A percentile compares a stretch with the other conserved stretches of the same genome.
Evolutionary conservation across 2,797 vertebrate genomes (phyloP).

Genomic region (Microchirus variegatus): DNA sequence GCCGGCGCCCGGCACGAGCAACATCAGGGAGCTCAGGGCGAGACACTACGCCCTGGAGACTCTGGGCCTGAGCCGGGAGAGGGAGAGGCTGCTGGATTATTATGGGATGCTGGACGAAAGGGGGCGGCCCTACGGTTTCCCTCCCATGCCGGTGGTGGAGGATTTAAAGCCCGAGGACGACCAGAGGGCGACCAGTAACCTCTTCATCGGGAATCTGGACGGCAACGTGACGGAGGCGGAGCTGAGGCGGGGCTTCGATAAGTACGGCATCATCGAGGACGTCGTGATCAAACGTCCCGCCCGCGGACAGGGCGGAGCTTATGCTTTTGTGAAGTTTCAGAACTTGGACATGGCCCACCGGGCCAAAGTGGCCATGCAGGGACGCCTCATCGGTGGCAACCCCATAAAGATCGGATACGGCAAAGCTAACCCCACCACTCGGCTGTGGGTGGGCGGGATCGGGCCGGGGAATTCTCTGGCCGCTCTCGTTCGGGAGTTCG

Average conservation of each 20-base stretch:
- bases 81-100: conserved; percentile 91
- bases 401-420: conserved; percentile 96
- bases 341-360: conserved; percentile 98
- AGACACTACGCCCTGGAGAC: conserved; percentile 89
- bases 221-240: conserved; percentile 92
- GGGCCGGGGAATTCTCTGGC: conserved; percentile 91
- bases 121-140: conserved; percentile 87
- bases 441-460: conserved; percentile 96
- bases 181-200: conserved; percentile 93
- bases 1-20: conserved; percentile 83
- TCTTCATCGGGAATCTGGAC: conserved; percentile 96
- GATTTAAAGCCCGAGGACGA: conserved; percentile 96
- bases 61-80: conserved; percentile 86
- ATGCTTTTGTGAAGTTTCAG: conserved; percentile 97
- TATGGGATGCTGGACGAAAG: conserved; percentile 93
- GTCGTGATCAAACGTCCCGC: conserved; percentile 95
- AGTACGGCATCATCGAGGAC: conserved; percentile 96
- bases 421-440: conserved; percentile 94
- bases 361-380: conserved; percentile 97
- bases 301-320: conserved; percentile 90
- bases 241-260: conserved; percentile 91
- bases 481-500: conserved; percentile 93
- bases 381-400: conserved; percentile 91
- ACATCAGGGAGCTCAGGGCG: conserved; percentile 85
- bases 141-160: conserved; percentile 85